Evolutionary conservation across 2,888 invertebrate genomes (phyloP), one percentile per base, ranked within the genome.

Genomic region (Hirtodrosophila alboralis): DNA sequence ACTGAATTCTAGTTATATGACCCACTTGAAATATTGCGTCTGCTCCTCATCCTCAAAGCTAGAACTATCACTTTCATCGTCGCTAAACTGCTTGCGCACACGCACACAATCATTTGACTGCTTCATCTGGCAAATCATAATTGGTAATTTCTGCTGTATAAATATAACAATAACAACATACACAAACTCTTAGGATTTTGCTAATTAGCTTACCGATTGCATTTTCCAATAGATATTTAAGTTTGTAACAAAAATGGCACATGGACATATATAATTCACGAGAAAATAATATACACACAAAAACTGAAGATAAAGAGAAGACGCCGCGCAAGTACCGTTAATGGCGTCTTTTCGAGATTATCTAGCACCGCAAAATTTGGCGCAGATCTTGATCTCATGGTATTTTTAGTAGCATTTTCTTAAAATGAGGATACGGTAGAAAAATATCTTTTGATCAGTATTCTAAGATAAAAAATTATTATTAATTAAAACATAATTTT

Each of bases 261-360:
- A 1, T 0, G 12, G 4, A 12, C 13, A 6, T 9, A 23, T 18
- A 9, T 13, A 43, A 4, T 56, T 31, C 34, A 23, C 23, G 12
- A 7, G 16, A 43, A 30, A 7, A 23, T 23, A 4, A 21, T 21
- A 21, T 4, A 37, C 16, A 38, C 8, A 53, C 21, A 31, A 52
- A 30, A 21, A 14, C 23, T 18, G 16, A 9, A 31, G 6, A 40
- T 47, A 16, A 28, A 18, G 4, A 26, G 28, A 48, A 37, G 9
- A 10, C 26, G 45, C 34, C 1, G 18, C 10, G 16, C 23, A 12
- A 33, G 27, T 48, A 70, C 67, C 67, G 67, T 68, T 68, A 68
- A 9, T 8, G 48, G 18, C 36, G 40, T 18, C 71, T 64, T 48
- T 36, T 68, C 52, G 7, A 6, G 3, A 6, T 8, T 12, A 14